A percentile compares a stretch with the other conserved stretches of the same genome.
Conservation (phyloP, 2,888 invertebrate species). For the Rhamphomyia laevipes region DNA sequence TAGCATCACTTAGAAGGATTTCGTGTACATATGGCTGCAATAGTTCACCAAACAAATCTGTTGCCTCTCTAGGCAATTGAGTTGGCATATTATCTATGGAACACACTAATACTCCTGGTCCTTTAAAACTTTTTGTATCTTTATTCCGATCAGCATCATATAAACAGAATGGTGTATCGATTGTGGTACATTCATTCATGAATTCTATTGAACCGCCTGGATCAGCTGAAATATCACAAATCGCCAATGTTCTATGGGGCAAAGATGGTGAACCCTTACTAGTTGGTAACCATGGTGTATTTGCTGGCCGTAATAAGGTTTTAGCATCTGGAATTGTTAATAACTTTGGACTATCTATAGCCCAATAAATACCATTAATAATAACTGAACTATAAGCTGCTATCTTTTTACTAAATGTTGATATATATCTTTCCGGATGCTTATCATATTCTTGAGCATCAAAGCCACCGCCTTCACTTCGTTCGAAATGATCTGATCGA, state of each 20-base stretch:
- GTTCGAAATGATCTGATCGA: conserved; percentile 82
- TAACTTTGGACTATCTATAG: conserved; percentile 88
- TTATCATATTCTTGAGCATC: conserved; percentile 80
- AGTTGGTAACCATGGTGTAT: conserved; percentile 87
- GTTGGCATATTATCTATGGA: conserved; percentile 99
- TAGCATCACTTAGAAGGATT: conserved; percentile 76
- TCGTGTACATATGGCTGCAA: conserved; percentile 80
- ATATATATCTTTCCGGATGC: conserved; percentile 87
- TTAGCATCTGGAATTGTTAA: conserved; percentile 98
- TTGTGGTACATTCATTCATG: conserved; percentile 99
- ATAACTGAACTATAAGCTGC: conserved; percentile 96
- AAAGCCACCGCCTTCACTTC: conserved; percentile 87
- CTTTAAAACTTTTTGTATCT: conserved; percentile 90
- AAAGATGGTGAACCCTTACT: conserved; percentile 78
- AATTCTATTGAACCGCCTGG: conserved; percentile 98
- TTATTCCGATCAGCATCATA: conserved; percentile 98
- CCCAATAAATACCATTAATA: conserved; percentile 98
- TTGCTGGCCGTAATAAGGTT: conserved; percentile 72
- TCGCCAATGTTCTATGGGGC: conserved; percentile 83
- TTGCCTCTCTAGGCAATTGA: conserved; percentile 92
- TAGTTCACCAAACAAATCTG: conserved; percentile 94
- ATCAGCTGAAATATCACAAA: conserved; percentile 98
- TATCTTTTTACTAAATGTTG: conserved; percentile 91
- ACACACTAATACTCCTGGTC: conserved; percentile 96
- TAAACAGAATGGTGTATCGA: conserved; percentile 97